Base-by-base conservation (phyloP, 2,888 invertebrate genomes). In the Drosophila suboccidentalis region DNA sequence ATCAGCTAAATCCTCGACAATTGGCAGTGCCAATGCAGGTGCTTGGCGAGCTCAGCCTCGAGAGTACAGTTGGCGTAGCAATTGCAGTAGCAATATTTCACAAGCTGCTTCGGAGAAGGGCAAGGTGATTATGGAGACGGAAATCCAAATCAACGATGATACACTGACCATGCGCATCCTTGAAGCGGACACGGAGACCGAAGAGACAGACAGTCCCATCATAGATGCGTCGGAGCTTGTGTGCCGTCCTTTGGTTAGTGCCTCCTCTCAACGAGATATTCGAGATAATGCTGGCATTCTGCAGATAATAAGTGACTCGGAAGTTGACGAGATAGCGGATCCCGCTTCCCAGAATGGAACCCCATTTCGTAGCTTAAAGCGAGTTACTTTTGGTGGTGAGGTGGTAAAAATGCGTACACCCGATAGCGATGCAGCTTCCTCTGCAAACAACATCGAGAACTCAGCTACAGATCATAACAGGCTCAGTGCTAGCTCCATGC, bases 321-420 rank as follows among this genome's bases (percentile, higher is more conserved):
- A 95, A 60, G 94, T 94, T 0, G 94, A 95, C 60, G 86, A 83
- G 13, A 50, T 53, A 0, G 47, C 51, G 0, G 38, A 61, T n/a
- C 47, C 63, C 3, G 36, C 74, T 3, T 17, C 15, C 2, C 55
- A 49, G 3, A 71, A 59, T 10, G 59, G 78, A 3, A 91, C 91
- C 11, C 88, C 91, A 92, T 36, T 95, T 22, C 93, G 94, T 77
- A 95, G 95, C 0, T 94, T 95, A 0, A 95, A 96, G 90, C 94
- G 96, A 86, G 97, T 97, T 9, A 95, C 96, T 53, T 97, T 97
- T 81, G 97, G 97, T 4, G 97, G 97, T n/a, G 97, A 97, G 93
- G 94, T 96, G 74, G 95, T 97, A 4, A 97, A 97, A 93, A 94
- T 97, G 92, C 93, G 97, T 72, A 97, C 97, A 13, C 97, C 97